These are phyloP conservation scores for Dromius quadrimaculatus DNA, from an alignment of 2,888 invertebrate species.

Conservation along the genomic window DNA sequence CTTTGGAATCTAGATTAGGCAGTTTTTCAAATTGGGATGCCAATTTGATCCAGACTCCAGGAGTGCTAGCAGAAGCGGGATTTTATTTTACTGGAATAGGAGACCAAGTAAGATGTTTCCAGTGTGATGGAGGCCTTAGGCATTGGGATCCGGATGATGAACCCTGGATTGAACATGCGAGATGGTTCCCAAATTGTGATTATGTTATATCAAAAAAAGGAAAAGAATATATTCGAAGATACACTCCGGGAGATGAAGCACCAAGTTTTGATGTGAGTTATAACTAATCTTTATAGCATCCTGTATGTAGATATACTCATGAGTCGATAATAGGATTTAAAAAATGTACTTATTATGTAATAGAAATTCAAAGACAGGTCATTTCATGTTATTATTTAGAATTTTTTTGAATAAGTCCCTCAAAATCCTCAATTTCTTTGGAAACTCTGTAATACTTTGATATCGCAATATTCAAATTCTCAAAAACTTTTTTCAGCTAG, in stretches of 20 bases:
- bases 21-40: slow-evolving; percentile 85
- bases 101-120: slow-evolving; percentile 90
- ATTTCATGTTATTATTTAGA: too few relatives aligned
- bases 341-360: too few relatives aligned
- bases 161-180: slow-evolving; percentile 94
- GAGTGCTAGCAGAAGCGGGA: slow-evolving; percentile 85
- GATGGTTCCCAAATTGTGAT: slow-evolving; percentile 92
- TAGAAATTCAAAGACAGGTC: too few relatives aligned
- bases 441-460: too few relatives aligned
- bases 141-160: slow-evolving; percentile 92
- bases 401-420: too few relatives aligned
- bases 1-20: slow-evolving; percentile 76
- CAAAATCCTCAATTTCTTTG: too few relatives aligned
- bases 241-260: slow-evolving; percentile 64
- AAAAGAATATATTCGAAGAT: slow-evolving; percentile 77
- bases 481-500: too few relatives aligned
- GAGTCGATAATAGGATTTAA: too few relatives aligned
- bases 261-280: slow-evolving; percentile 41
- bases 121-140: slow-evolving; percentile 92
- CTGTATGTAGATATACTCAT: neutral
- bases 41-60: slow-evolving; percentile 79
- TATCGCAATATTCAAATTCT: too few relatives aligned
- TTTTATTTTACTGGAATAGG: slow-evolving; percentile 85
- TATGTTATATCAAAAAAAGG: slow-evolving; percentile 87
- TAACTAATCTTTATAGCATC: too few relatives aligned